Conservation (phyloP, 2,888 invertebrate species). For the Cryptophagus acutangulus region DNA sequence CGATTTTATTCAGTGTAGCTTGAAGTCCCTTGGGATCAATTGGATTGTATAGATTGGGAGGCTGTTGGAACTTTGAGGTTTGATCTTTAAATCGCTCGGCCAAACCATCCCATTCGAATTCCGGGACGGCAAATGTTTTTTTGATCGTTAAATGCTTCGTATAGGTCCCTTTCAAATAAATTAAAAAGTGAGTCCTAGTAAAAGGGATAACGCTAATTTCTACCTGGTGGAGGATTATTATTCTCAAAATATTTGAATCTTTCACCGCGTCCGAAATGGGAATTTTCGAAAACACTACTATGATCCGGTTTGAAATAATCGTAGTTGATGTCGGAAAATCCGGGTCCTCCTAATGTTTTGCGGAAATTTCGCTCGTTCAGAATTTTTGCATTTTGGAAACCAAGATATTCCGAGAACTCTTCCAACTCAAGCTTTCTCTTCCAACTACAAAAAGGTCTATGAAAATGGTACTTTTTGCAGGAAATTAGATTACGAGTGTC, state of each 20-base stretch:
- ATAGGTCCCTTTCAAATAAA: not conserved
- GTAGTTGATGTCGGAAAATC: constrained; percentile 23
- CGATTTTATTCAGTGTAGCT: constrained; percentile 22
- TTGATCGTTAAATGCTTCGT: constrained; percentile 6
- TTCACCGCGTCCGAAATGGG: constrained; percentile 24
- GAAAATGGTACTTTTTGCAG: not conserved
- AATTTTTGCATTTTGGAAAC: constrained; percentile 24
- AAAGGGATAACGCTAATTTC: too few relatives aligned
- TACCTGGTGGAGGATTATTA: constrained; percentile 26
- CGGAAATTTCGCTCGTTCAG: constrained; percentile 23
- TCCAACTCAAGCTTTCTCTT: constrained; percentile 26
- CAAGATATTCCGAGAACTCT: constrained; percentile 29
- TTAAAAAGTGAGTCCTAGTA: too few relatives aligned
- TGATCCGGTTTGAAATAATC: constrained; percentile 17
- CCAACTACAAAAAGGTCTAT: constrained; percentile 24
- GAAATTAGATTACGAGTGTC: not conserved
- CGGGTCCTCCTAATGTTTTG: constrained; percentile 29
- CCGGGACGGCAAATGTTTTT: constrained; percentile 29
- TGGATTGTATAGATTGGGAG: constrained; percentile 37
- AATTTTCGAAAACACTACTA: constrained; percentile 15
- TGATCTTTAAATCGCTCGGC: constrained; percentile 34
- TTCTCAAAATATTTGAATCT: constrained; percentile 15
- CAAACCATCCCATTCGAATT: constrained; percentile 42
- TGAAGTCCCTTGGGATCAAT: constrained; percentile 23
- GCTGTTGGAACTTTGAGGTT: constrained; percentile 29